Conservation (phyloP, 2,888 invertebrate species). For the Trypoxylon attenuatum region DNA sequence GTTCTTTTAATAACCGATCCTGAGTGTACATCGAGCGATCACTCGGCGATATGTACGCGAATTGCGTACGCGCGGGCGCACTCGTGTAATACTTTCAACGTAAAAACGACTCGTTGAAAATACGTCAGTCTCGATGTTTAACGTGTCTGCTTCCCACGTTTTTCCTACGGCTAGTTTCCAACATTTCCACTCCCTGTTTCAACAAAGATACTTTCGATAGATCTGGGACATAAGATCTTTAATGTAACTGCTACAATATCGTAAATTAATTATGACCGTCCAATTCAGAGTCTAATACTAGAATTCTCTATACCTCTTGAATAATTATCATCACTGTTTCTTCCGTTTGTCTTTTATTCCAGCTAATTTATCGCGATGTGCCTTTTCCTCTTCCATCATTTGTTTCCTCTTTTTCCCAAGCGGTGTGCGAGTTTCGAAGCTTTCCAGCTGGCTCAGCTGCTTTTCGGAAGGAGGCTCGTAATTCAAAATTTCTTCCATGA, state of each 20-base stretch:
- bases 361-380: background rate
- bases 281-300: background rate
- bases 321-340: background rate
- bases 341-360: background rate
- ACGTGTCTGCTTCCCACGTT: slow-evolving; percentile 32
- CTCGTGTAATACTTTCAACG: slow-evolving; percentile 5
- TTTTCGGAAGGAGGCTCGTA: slow-evolving; percentile 50
- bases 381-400: slow-evolving; percentile 23
- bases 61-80: too few relatives aligned
- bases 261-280: background rate
- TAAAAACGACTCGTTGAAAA: slow-evolving; percentile 17
- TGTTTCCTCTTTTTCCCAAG: slow-evolving; percentile 45
- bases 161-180: slow-evolving; percentile 21
- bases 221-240: background rate
- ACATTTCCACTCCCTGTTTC: slow-evolving; percentile 22
- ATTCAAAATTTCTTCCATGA: slow-evolving; percentile 75
- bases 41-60: too few relatives aligned
- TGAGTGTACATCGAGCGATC: background rate
- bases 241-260: background rate
- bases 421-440: slow-evolving; percentile 55
- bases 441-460: slow-evolving; percentile 37
- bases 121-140: slow-evolving; percentile 24
- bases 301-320: background rate
- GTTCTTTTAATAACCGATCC: too few relatives aligned
- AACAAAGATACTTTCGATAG: slow-evolving; percentile 1